phyloP scores from a whole-genome alignment of 2,113 vertebrate genomes.

The Gobius niger region DNA sequence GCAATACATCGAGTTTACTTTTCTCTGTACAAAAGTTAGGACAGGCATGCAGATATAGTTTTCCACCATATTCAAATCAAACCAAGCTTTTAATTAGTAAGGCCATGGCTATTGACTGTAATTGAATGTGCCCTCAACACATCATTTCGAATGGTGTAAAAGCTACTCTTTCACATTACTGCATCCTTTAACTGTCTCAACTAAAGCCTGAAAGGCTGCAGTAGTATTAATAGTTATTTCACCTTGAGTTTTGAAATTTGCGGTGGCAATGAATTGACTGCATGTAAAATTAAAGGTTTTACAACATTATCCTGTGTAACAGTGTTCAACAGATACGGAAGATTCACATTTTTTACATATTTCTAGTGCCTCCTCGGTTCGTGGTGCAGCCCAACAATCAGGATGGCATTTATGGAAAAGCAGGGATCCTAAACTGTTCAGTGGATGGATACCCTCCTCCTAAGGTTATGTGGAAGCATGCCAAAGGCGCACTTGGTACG shows the following conservation, averaged over 20 bases:
- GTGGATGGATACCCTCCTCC: slow-evolving; percentile 97
- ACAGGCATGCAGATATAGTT: not conserved
- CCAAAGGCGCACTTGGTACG: slow-evolving; percentile 83
- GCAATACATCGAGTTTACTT: not conserved
- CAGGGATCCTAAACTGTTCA: slow-evolving; percentile 94
- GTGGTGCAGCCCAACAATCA: slow-evolving; percentile 98
- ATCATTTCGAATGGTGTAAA: slow-evolving; percentile 6
- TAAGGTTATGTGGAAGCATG: slow-evolving; percentile 99
- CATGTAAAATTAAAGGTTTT: not conserved
- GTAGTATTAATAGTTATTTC: slow-evolving; percentile 2
- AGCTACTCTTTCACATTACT: not conserved
- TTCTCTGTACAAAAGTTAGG: not conserved
- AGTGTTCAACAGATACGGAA: not conserved
- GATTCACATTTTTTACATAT: not conserved
- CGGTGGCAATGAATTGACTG: not conserved
- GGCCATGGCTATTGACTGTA: not conserved
- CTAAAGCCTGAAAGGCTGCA: not conserved
- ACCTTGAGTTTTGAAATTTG: slow-evolving; percentile 6
- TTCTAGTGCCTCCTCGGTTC: slow-evolving; percentile 92
- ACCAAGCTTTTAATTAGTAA: not conserved
- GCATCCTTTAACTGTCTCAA: not conserved
- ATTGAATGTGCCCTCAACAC: not conserved
- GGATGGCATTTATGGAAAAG: slow-evolving; percentile 96
- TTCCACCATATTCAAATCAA: not conserved
- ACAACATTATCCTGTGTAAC: slow-evolving; percentile 1